phyloP scores from a whole-genome alignment of 2,888 invertebrate genomes.

The Aporophyla lueneburgensis region DNA sequence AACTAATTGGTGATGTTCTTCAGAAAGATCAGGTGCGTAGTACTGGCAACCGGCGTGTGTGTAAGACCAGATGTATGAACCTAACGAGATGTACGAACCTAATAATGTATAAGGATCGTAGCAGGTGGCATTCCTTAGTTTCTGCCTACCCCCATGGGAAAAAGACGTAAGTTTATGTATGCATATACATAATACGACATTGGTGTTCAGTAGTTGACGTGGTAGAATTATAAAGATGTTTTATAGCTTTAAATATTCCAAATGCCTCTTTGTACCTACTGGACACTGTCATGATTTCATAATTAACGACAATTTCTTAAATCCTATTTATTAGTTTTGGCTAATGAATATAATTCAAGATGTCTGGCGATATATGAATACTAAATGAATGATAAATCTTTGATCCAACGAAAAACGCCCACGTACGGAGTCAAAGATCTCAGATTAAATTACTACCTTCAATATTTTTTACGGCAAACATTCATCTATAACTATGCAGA shows the following conservation, averaged over 20 bases:
- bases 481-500: background rate
- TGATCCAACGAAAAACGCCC: background rate
- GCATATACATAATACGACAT: background rate
- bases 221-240: background rate
- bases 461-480: background rate
- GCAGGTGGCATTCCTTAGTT: too few relatives aligned
- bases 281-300: constrained; percentile 1
- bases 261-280: background rate
- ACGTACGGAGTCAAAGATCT: constrained; percentile 9
- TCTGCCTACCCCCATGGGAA: too few relatives aligned
- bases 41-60: too few relatives aligned
- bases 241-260: background rate
- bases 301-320: background rate
- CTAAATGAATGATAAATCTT: constrained; percentile 8
- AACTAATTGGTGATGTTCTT: too few relatives aligned
- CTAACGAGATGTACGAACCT: too few relatives aligned
- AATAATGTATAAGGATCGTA: too few relatives aligned
- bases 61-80: too few relatives aligned
- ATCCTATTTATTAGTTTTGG: constrained; percentile 20
- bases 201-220: background rate
- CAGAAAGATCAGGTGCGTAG: too few relatives aligned
- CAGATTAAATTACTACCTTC: constrained; percentile 13
- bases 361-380: constrained; percentile 14
- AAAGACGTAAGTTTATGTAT: too few relatives aligned
- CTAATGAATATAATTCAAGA: constrained; percentile 10